Evolutionary conservation across 2,797 vertebrate species (phyloP), one percentile per base, ranked within the genome.

Genomic region (Chelon labrosus): DNA sequence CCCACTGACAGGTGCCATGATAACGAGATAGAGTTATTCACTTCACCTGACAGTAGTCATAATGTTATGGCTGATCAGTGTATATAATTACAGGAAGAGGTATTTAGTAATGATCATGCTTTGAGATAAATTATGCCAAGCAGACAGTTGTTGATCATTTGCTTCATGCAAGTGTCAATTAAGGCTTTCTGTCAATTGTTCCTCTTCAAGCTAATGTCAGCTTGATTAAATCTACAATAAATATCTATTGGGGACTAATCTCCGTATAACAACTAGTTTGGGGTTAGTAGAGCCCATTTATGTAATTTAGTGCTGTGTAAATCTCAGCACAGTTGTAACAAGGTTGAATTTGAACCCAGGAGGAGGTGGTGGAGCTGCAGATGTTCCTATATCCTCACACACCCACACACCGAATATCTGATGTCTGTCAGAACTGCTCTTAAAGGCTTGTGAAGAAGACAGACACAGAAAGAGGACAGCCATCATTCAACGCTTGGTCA

Each of bases 401-500:
- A 9, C 31, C 62, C 54, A 70, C 31, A 22, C 56, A 19, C 27
- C 52, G 13, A 65, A 60, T 9, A 62, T 27, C 22, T 59, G 38
- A 41, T 1, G 3, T 27, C 13, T 61, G 54, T 60, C 51, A 58
- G 19, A 46, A 64, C 31, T 17, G 39, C 46, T 69, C 35, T 65
- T 73, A 61, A 87, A 72, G 62, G 52, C 72, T 65, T 39, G 19
- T 66, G 19, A 51, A 38, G 57, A 38, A n/a, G 54, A 77, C 31
- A 68, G 66, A 67, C 49, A 58, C 20, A 75, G 52, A 60, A 59
- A 68, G 42, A 14, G 62, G 25, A 70, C 63, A 57, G 65, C 42
- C 70, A 53, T 67, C 66, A 55, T 69, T 71, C 58, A 73, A 63
- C 75, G 71, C 64, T 70, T 25, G 69, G 69, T 75, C 72, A 71